phyloP scores from a whole-genome alignment of 2,888 invertebrate genomes.

The Diogma glabrata region DNA sequence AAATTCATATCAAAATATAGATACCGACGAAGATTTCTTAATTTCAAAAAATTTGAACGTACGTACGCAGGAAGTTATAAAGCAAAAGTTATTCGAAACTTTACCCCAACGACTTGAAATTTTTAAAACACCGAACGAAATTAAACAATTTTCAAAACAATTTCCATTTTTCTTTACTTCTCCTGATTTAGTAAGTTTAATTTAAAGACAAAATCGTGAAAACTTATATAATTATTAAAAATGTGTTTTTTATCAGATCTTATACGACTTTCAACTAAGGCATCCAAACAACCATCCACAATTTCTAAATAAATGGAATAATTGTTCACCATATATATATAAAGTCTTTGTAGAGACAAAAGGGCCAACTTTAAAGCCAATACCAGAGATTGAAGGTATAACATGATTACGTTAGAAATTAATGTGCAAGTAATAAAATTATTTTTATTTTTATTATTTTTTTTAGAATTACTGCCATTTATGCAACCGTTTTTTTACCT shows the following conservation, averaged over 20 bases:
- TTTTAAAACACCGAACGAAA: not conserved
- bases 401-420: not conserved
- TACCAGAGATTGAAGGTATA: not conserved
- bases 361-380: not conserved
- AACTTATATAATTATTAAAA: too few species aligned
- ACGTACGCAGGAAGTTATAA: not conserved
- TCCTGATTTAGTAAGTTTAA: not conserved
- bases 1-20: too few species aligned
- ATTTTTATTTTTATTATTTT: not conserved
- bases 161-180: not conserved
- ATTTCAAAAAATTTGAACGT: not conserved
- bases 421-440: not conserved
- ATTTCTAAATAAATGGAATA: not conserved
- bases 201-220: too few species aligned
- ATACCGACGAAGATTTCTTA: too few species aligned
- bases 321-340: not conserved
- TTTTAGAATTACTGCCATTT: not conserved
- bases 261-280: not conserved
- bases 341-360: not conserved
- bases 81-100: not conserved
- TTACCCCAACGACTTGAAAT: not conserved
- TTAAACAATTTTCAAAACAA: not conserved
- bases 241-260: too few species aligned
- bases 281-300: not conserved
- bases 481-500: not conserved